phyloP scores from a whole-genome alignment of 1,140 invertebrate genomes.

The Archegozetes longisetosus region DNA sequence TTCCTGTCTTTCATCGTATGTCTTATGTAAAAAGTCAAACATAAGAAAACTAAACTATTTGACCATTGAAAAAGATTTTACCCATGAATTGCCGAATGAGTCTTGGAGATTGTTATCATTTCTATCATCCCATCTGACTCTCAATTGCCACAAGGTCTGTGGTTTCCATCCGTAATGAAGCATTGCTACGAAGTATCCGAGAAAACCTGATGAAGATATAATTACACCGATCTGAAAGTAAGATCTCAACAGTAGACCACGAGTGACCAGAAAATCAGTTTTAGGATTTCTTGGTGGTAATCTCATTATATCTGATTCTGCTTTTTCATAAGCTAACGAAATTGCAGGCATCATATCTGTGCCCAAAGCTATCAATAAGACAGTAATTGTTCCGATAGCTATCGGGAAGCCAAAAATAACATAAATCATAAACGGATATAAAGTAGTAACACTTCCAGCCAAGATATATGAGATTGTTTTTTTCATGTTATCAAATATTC shows the following conservation, averaged over 20 bases:
- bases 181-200: slow-evolving; percentile 55
- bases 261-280: slow-evolving; percentile 6
- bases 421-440: slow-evolving; percentile 94
- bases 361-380: slow-evolving; percentile 98
- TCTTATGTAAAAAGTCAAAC: slow-evolving; percentile 45
- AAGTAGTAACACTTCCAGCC: slow-evolving; percentile 98
- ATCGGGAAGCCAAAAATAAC: slow-evolving; percentile 92
- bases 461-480: slow-evolving; percentile 98
- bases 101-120: slow-evolving; percentile 81
- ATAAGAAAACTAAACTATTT: slow-evolving; percentile 80
- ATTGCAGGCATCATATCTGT: slow-evolving; percentile 83
- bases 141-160: slow-evolving; percentile 98
- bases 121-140: slow-evolving; percentile 80
- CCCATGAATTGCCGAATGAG: slow-evolving; percentile 85
- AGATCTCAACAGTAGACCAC: not conserved
- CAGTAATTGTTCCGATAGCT: slow-evolving; percentile 93
- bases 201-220: slow-evolving; percentile 45
- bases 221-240: slow-evolving; percentile 20
- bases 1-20: not conserved
- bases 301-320: slow-evolving; percentile 52
- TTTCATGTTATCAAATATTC: slow-evolving; percentile 99
- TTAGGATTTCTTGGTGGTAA: slow-evolving; percentile 77
- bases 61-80: not conserved
- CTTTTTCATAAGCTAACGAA: slow-evolving; percentile 45
- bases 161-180: slow-evolving; percentile 97